phyloP scores from a whole-genome alignment of 2,113 vertebrate species.

The Nothobranchius kuhntae region DNA sequence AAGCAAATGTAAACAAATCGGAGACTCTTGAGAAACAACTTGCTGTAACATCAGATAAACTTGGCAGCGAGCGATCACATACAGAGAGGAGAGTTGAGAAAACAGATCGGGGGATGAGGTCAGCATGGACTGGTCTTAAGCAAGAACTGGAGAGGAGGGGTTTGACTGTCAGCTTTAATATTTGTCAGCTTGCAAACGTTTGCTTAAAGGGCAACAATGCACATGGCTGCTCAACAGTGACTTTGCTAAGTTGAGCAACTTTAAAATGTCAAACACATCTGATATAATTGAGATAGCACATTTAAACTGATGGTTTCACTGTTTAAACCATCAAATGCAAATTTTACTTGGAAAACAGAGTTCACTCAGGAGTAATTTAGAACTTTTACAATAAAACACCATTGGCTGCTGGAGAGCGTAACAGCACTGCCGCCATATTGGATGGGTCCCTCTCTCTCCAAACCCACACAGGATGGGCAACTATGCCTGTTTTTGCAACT shows the following conservation, averaged over 20 bases:
- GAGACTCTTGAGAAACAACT: slow-evolving; percentile 1
- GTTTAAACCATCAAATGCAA: no score
- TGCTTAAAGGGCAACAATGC: neutral
- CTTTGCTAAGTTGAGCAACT: neutral
- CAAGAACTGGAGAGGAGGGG: neutral
- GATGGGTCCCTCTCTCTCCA: no score
- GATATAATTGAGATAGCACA: neutral
- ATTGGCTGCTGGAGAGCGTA: no score
- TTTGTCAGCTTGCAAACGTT: neutral
- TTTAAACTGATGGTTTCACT: neutral
- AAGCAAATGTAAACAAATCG: neutral
- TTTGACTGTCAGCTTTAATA: neutral
- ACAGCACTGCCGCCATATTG: no score
- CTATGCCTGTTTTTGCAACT: no score
- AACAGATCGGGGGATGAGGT: neutral
- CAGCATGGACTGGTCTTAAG: neutral
- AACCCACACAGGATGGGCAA: no score
- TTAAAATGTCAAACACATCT: neutral
- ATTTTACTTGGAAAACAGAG: no score
- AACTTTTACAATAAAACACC: no score
- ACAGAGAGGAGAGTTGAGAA: neutral
- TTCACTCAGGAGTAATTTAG: no score
- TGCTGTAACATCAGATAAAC: neutral
- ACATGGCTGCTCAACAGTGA: neutral
- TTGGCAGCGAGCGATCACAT: neutral